These are phyloP conservation scores for Procapra przewalskii DNA, from an alignment of 2,113 vertebrate species.

Conservation along the genomic window DNA sequence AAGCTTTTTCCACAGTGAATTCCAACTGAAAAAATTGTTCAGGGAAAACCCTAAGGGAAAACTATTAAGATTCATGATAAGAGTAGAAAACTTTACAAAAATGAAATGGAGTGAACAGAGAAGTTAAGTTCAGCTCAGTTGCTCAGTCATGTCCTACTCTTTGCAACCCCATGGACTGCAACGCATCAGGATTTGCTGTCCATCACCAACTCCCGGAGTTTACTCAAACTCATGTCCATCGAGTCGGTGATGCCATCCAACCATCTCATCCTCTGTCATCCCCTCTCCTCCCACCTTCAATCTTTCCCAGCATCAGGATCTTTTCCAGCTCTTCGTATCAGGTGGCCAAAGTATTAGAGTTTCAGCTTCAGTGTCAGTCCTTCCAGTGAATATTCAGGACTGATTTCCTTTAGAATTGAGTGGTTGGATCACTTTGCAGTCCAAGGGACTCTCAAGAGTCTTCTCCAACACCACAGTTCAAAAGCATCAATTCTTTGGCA, in stretches of 20 bases:
- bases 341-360: not conserved
- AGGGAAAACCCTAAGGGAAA: not conserved
- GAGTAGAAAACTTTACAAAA: not conserved
- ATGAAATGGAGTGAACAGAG: not conserved
- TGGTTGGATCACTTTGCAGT: not conserved
- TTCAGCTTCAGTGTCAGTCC: not conserved
- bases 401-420: not conserved
- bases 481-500: not conserved
- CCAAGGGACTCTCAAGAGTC: not conserved
- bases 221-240: not conserved
- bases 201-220: not conserved
- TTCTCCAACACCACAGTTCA: not conserved
- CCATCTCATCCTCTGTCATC: not conserved
- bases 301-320: not conserved
- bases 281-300: too few relatives aligned
- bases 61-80: not conserved
- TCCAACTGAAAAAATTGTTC: not conserved
- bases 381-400: not conserved
- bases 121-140: not conserved
- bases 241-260: not conserved
- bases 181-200: not conserved
- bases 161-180: not conserved
- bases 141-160: not conserved
- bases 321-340: not conserved
- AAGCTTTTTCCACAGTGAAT: not conserved